These are phyloP conservation scores for Tragelaphus strepsiceros DNA, from an alignment of 2,113 vertebrate genomes.

Conservation along the genomic window DNA sequence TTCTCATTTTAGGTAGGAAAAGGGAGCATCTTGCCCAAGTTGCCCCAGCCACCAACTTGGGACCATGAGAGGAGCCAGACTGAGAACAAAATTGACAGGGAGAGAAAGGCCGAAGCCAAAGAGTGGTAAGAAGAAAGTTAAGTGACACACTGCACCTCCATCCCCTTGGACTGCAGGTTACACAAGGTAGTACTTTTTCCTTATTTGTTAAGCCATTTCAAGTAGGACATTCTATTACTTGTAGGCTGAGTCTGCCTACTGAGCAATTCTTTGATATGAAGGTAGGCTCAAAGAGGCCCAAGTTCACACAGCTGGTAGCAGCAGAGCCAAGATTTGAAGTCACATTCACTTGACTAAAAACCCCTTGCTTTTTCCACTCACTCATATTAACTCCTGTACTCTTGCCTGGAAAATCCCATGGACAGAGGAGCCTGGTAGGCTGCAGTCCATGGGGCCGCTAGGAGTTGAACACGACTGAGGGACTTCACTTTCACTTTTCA, in stretches of 20 bases:
- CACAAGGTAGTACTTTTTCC: fast-evolving
- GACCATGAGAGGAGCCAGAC: neutral
- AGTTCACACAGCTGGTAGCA: fast-evolving
- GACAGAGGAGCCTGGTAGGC: too few relatives aligned
- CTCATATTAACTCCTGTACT: neutral
- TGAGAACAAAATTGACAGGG: neutral
- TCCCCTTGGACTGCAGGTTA: neutral
- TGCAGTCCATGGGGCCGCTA: too few relatives aligned
- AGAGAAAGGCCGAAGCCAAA: neutral
- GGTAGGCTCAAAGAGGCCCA: neutral
- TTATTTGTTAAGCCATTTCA: neutral
- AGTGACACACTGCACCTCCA: neutral
- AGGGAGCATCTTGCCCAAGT: neutral
- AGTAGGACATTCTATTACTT: neutral
- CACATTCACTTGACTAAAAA: neutral
- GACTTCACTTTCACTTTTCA: too few relatives aligned
- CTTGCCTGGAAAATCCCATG: too few relatives aligned
- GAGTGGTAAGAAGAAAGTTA: neutral
- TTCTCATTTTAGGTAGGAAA: neutral
- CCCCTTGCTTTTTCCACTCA: neutral
- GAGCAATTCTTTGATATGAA: neutral
- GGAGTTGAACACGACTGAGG: too few relatives aligned
- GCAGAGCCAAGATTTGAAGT: neutral
- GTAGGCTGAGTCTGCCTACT: neutral
- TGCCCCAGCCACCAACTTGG: neutral